Base-by-base conservation (phyloP, 2,113 vertebrate species). In the Hassar affinis region DNA sequence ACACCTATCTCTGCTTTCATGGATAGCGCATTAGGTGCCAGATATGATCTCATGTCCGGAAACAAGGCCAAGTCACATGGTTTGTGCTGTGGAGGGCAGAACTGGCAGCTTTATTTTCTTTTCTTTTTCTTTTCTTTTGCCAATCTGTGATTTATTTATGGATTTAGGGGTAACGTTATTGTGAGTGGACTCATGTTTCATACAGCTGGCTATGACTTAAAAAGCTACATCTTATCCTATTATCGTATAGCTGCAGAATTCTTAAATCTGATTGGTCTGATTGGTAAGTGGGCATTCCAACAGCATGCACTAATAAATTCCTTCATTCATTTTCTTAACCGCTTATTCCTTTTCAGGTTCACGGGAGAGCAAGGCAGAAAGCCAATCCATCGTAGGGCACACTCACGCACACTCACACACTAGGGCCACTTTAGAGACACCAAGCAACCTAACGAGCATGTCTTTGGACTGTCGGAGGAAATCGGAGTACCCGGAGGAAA, bases 21-120 rank as follows among this genome's bases (percentile, higher is more conserved):
- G 33, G 42, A 71, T 59, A 30, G 62, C 59, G 47, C 22, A 33
- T 49, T 49, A 49, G 25, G 17, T 69, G 86, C 82, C 87, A 87
- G 80, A 66, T 76, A 85, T 87, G 86, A 87, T 51, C 68, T 87
- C 83, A 89, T 33, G 1, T 4, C 78, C 66, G 25, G 8, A 57
- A 85, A 76, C 47, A 27, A n/a, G n/a, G 52, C 61, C 74, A 51
- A 61, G 47, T 68, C 59, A 20, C 45, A 81, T 47, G 77, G 15
- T 71, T 83, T 83, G 62, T 80, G 30, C 83, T 35, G 61, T 80
- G 10, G 64, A 33, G 35, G 59, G 81, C n/a, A 56, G 57, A 71
- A 42, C 51, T 56, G 69, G 47, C 15, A 38, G 45, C 15, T 62
- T 68, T 68, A 9, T 42, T 68, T 38, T 20, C 9, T 68, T 71